A percentile compares a stretch with the other conserved stretches of the same genome.
These are phyloP conservation scores for Ariolimax columbianus DNA, from an alignment of 2,888 invertebrate genomes.

Conservation along the genomic window DNA sequence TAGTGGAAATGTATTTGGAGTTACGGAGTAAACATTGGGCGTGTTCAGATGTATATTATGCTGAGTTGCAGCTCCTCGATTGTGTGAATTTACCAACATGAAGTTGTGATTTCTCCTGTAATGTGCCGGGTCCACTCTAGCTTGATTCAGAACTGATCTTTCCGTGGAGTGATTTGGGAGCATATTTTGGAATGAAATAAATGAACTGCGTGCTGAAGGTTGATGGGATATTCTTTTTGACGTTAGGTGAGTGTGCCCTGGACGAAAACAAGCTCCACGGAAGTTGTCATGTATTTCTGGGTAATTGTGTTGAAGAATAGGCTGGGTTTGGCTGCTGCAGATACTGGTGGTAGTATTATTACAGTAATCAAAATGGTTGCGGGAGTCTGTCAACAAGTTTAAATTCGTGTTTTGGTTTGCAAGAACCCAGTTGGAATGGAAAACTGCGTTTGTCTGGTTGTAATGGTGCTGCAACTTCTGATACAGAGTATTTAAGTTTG, in stretches of 20 bases:
- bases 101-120: background rate
- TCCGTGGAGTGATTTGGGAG: background rate
- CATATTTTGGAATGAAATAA: too few species aligned
- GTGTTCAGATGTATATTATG: background rate
- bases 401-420: slow-evolving; percentile 24
- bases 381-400: background rate
- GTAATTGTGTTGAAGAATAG: background rate
- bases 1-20: background rate
- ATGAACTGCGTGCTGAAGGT: too few species aligned
- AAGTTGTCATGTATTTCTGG: background rate
- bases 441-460: slow-evolving; percentile 25
- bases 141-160: background rate
- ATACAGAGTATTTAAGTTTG: slow-evolving; percentile 15
- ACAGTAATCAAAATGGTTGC: background rate
- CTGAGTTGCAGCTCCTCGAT: background rate
- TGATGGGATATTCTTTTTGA: background rate
- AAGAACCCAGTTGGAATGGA: slow-evolving; percentile 39
- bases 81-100: background rate
- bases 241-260: background rate
- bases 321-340: background rate
- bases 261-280: background rate
- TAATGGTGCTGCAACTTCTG: slow-evolving; percentile 18
- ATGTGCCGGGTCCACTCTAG: background rate
- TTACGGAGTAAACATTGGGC: background rate
- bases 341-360: background rate